Evolutionary conservation across 2,113 vertebrate species (phyloP).

Genomic region (Microtus montanus): DNA sequence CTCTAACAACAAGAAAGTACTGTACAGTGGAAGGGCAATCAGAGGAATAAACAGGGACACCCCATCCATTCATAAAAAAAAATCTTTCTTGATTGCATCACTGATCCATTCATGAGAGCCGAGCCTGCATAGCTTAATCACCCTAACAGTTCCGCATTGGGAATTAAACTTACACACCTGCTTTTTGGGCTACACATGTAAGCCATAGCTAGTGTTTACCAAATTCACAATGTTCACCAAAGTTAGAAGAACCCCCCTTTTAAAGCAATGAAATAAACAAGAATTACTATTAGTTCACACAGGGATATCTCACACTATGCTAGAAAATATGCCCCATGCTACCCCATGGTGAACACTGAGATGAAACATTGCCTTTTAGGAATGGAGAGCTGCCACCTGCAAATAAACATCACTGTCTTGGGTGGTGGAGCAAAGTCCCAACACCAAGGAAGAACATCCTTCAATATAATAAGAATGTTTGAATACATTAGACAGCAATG

Average conservation of each 20-base stretch:
- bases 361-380: slow-evolving; percentile 27
- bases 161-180: background rate
- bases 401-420: slow-evolving; percentile 61
- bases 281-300: background rate
- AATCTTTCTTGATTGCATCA: background rate
- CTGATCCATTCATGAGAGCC: background rate
- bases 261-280: background rate
- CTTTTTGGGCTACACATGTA: background rate
- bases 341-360: background rate
- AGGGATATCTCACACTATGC: background rate
- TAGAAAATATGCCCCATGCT: background rate
- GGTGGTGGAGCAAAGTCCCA: slow-evolving; percentile 54
- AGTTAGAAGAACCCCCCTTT: background rate
- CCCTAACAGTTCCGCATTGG: background rate
- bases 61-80: background rate
- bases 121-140: background rate
- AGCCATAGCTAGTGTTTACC: background rate
- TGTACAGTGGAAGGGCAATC: background rate
- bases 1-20: background rate
- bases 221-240: background rate
- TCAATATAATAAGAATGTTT: slow-evolving; percentile 74
- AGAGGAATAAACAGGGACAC: background rate
- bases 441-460: slow-evolving; percentile 74
- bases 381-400: slow-evolving; percentile 62
- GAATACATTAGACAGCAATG: slow-evolving; percentile 77